Base-by-base conservation (phyloP, 2,797 vertebrate species). In the Tangara arthus region DNA sequence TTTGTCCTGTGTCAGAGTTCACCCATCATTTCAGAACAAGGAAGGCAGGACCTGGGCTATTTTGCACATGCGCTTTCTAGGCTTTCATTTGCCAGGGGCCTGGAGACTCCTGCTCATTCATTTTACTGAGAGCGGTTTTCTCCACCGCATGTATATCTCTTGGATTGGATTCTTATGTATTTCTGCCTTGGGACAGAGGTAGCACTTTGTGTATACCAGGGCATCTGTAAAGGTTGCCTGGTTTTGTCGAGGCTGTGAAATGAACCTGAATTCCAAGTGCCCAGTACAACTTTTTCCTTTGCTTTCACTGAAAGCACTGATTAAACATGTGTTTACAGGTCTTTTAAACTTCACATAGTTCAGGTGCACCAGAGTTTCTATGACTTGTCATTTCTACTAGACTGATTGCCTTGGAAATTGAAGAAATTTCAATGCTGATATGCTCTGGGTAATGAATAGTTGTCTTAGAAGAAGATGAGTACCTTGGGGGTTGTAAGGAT, bases 401-500 rank as follows among this genome's bases (percentile, higher is more conserved):
- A 49, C 46, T 52, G 75, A 87, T 94, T 83, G 52, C 52, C 24
- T 89, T 85, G 93, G 85, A 82, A 93, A 94, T 91, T 70, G 60
- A 90, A 64, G 83, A 85, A n/a, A 82, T 85, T 75, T 68, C 52
- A 78, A 1, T 85, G 50, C 70, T 68, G 82, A 63, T 94, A 65
- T 50, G 37, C n/a, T 81, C 63, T 41, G 82, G 80, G 19, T 95
- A 97, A 96, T 87, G 78, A 96, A 96, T 82, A 87, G 91, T 94
- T 88, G 82, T 66, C 23, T 68, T 64, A 89, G 56, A 50, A 61
- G 37, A 76, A 63, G 94, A 96, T 89, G 89, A 96, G 41, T 79
- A 85, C 86, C 95, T 92, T 94, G 90, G 80, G 80, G 59, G 52
- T 42, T 93, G 80, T 97, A 75, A 91, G 95, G 80, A 93, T 89